Evolutionary conservation across 2,113 vertebrate genomes (phyloP).

Genomic region (Ctenomys sociabilis): DNA sequence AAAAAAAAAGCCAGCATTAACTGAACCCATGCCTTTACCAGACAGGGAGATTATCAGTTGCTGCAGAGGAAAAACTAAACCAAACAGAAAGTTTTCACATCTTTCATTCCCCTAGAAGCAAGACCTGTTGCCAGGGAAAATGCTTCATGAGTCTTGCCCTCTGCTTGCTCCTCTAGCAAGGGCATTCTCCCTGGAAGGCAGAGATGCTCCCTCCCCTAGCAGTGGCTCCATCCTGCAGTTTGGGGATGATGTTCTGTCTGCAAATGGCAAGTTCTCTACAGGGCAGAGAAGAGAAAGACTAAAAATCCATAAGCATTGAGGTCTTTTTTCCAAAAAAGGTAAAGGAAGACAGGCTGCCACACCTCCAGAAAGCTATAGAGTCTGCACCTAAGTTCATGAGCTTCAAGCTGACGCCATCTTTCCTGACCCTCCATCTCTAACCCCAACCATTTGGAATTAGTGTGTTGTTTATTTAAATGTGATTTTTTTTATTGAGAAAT

Average conservation of each 20-base stretch:
- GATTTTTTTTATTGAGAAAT: conserved; percentile 7
- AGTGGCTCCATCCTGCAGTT: conserved; percentile 19
- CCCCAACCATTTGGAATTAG: not conserved
- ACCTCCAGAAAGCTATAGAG: not conserved
- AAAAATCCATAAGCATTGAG: not conserved
- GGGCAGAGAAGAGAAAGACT: not conserved
- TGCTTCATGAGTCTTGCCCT: conserved; percentile 56
- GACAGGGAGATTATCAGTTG: conserved; percentile 82
- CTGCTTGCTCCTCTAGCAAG: conserved; percentile 62
- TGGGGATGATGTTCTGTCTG: not conserved
- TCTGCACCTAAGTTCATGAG: not conserved
- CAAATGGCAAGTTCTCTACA: not conserved
- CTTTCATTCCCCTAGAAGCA: conserved; percentile 73
- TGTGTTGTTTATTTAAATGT: conserved; percentile 13
- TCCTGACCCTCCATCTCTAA: not conserved
- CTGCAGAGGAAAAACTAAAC: conserved; percentile 82
- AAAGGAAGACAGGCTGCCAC: not conserved
- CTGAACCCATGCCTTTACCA: conserved; percentile 80
- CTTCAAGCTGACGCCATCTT: not conserved
- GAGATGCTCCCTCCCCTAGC: conserved; percentile 63
- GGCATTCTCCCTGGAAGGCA: conserved; percentile 73
- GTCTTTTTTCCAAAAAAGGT: not conserved
- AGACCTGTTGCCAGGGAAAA: conserved; percentile 77
- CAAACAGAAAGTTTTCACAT: conserved; percentile 84
- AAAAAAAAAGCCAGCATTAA: conserved; percentile 72